Evolutionary conservation across 2,797 vertebrate species (phyloP), one percentile per base, ranked within the genome.

Genomic region (Enteromius afrohamiltoni): DNA sequence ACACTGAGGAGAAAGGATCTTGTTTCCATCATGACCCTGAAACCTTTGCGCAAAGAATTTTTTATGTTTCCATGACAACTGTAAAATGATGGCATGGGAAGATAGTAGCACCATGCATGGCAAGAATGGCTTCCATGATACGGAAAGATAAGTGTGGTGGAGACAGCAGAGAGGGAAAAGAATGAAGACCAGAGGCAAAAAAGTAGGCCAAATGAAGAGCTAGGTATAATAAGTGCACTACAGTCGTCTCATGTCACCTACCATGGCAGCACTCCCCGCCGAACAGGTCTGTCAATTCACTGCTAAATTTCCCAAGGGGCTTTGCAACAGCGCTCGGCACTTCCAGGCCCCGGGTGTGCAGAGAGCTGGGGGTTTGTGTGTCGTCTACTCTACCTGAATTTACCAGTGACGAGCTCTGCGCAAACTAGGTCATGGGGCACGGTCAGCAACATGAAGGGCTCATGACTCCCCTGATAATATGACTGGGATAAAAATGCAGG

Each of bases 41-140:
- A 82, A 83, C 85, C 83, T 73, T 60, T 60, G 58, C 34, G 6
- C 17, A 13, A 29, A 75, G 13, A 68, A 37, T 71, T 8, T 8
- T 47, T 26, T 55, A 85, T 13, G 83, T 87, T 86, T 84, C 86
- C 86, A 87, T 87, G 85, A 85, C 86, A 85, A 89, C 86, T 40
- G 31, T 55, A 47, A 76, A 86, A 81, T 83, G 55, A 85, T 62
- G 70, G 78, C 74, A 81, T 73, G 29, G 34, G 11, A 26, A 82
- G 53, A 69, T 60, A 69, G 65, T 23, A 73, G 34, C 80, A 65
- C 71, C 13, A 53, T 69, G 62, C 40, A 34, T 14, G 4, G 49
- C 14, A 26, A 47, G 69, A 70, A 71, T 23, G 67, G 34, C 58
- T 85, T 82, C 53, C n/a, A 45, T 77, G 49, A 71, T 51, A n/a